Evolutionary conservation across 1,140 invertebrate genomes (phyloP).

Genomic region (Brachionus paranguensis): DNA sequence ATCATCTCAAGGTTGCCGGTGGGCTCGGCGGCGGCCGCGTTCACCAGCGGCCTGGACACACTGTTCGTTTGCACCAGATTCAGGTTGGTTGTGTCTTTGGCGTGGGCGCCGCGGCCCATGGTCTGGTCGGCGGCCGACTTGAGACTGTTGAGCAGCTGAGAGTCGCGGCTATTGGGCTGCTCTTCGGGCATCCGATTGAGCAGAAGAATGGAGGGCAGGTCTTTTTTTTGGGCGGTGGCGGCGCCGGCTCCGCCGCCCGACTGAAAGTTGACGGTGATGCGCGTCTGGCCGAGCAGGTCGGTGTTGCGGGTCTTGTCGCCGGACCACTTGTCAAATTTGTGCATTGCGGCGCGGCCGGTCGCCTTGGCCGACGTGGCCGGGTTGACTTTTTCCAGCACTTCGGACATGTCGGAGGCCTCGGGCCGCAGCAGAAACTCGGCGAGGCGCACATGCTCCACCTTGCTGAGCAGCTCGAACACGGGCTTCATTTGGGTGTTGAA

Average conservation of each 20-base stretch:
- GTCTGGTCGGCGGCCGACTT: constrained; percentile 28
- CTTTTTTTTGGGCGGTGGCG: not conserved
- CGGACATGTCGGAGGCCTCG: not conserved
- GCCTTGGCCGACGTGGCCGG: not conserved
- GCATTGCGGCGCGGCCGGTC: not conserved
- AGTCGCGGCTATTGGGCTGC: not conserved
- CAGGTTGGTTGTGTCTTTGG: not conserved
- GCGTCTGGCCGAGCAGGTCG: constrained; percentile 14
- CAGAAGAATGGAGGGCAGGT: constrained; percentile 21
- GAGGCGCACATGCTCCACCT: constrained; percentile 15
- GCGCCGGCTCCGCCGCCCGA: not conserved
- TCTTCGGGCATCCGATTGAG: constrained; percentile 11
- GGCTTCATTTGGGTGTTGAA: constrained; percentile 25
- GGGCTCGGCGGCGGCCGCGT: not conserved
- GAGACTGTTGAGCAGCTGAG: not conserved
- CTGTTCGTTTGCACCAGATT: not conserved
- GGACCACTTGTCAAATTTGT: constrained; percentile 1
- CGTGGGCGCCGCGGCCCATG: not conserved
- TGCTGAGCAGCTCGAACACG: not conserved
- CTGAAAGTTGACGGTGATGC: constrained; percentile 22
- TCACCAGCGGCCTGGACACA: not conserved
- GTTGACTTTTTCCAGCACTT: not conserved
- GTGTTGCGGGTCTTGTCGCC: constrained; percentile 28
- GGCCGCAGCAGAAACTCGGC: constrained; percentile 5
- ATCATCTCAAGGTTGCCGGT: not conserved